Percentiles rank a stretch among this genome's conserved stretches.
Conservation (phyloP, 2,113 vertebrate genomes). For the Forbesichthys papilliferus region DNA sequence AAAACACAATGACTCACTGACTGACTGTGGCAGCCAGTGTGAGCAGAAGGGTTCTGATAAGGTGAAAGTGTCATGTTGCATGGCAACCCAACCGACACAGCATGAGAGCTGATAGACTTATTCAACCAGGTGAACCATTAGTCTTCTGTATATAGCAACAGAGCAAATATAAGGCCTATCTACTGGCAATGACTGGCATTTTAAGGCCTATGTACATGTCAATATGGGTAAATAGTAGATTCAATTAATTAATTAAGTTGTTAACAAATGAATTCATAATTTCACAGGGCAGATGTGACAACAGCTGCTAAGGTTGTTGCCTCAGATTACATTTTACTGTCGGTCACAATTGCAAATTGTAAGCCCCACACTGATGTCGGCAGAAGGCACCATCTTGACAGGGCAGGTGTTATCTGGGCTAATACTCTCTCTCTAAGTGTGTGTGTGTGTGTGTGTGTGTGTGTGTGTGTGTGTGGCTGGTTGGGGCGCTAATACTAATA, state of each 20-base stretch:
- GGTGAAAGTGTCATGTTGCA: conserved; percentile 57
- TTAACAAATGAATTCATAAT: background rate
- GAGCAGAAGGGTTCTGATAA: conserved; percentile 35
- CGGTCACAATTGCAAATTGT: conserved; percentile 47
- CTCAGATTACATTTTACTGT: conserved; percentile 19
- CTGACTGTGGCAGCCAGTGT: background rate
- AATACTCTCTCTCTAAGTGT: conserved; percentile 7
- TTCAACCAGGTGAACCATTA: conserved; percentile 57
- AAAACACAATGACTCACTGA: background rate
- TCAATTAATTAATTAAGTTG: too few species aligned
- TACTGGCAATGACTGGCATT: background rate
- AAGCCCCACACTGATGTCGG: conserved; percentile 42
- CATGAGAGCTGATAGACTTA: conserved; percentile 21
- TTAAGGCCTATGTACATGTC: background rate
- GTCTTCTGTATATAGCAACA: background rate
- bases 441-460: background rate
- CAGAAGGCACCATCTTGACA: conserved; percentile 49
- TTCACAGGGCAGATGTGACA: conserved; percentile 11
- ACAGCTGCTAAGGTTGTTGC: conserved; percentile 9
- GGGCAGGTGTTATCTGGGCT: conserved; percentile 54
- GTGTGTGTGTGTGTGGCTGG: conserved; percentile 42
- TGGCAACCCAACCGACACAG: conserved; percentile 12
- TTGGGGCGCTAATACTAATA: conserved; percentile 32
- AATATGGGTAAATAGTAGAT: background rate
- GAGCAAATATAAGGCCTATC: background rate